Percentiles rank a stretch among this genome's conserved stretches.
These are phyloP conservation scores for Bombus affinis DNA, from an alignment of 1,140 invertebrate genomes.

Conservation along the genomic window DNA sequence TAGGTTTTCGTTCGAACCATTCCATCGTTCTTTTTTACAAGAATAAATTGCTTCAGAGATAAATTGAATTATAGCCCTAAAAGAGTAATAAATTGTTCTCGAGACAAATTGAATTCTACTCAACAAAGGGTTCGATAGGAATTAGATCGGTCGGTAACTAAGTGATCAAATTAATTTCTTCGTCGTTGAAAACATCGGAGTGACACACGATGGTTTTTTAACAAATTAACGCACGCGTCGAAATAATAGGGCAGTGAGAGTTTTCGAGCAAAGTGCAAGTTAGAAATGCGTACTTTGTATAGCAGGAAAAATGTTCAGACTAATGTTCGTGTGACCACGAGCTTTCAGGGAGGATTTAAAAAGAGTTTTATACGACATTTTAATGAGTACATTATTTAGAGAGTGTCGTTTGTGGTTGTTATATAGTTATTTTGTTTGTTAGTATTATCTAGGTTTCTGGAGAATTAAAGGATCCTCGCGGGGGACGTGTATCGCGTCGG, in stretches of 20 bases:
- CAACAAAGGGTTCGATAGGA: no score
- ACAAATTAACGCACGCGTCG: no score
- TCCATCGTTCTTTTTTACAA: not conserved
- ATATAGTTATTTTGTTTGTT: not conserved
- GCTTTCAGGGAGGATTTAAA: not conserved
- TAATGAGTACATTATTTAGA: not conserved
- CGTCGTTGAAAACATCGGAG: no score
- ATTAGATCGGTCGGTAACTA: no score
- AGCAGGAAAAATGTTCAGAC: not conserved
- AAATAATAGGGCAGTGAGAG: no score
- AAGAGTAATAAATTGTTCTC: not conserved
- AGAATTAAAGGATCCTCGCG: not conserved
- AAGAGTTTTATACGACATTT: not conserved
- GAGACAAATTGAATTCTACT: not conserved
- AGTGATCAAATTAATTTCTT: no score
- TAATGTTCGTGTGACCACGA: not conserved
- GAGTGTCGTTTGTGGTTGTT: not conserved
- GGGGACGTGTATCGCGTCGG: no score
- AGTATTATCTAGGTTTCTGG: not conserved
- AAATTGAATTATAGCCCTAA: not conserved
- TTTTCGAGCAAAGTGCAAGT: no score
- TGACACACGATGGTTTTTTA: no score
- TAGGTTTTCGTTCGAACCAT: not conserved
- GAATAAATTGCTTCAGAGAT: not conserved
- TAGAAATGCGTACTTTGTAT: not conserved